Conservation (phyloP, 2,797 vertebrate genomes). For the Amniataba percoides region DNA sequence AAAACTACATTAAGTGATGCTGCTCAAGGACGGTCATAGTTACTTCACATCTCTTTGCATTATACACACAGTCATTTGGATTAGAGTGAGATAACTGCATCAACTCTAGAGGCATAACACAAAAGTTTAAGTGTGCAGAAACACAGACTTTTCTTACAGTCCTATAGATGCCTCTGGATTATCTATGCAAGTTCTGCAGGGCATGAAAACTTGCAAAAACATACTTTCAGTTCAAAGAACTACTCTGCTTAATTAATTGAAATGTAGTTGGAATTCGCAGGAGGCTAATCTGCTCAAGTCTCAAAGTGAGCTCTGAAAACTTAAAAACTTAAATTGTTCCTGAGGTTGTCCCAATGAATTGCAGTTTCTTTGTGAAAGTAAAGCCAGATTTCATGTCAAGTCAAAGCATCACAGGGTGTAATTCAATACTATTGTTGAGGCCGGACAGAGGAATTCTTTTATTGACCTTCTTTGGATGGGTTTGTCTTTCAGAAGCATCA, state of each 20-base stretch:
- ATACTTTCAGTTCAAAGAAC: conserved; percentile 6
- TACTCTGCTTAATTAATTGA: conserved; percentile 23
- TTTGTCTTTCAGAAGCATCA: conserved; percentile 61
- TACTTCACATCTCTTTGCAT: neutral
- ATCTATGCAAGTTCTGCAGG: conserved; percentile 3
- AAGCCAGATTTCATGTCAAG: conserved; percentile 47
- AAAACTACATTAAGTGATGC: neutral
- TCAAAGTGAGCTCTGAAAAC: conserved; percentile 33
- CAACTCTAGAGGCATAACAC: neutral
- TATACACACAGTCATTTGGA: neutral
- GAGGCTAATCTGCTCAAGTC: neutral
- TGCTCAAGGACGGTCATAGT: neutral
- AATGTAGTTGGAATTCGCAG: conserved; percentile 4
- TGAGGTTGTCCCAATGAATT: conserved; percentile 20
- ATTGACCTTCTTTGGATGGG: conserved; percentile 47
- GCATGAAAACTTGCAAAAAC: conserved; percentile 15
- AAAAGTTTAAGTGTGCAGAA: conserved; percentile 4
- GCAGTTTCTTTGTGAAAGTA: conserved; percentile 24
- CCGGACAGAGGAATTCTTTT: conserved; percentile 44
- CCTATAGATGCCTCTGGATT: neutral
- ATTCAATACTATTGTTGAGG: conserved; percentile 65
- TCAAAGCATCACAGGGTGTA: conserved; percentile 45
- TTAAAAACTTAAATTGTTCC: conserved; percentile 34
- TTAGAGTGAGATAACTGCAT: conserved; percentile 10
- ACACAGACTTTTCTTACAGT: conserved; percentile 19